Base-by-base conservation (phyloP, 2,113 vertebrate genomes). In the Prinia subflava region DNA sequence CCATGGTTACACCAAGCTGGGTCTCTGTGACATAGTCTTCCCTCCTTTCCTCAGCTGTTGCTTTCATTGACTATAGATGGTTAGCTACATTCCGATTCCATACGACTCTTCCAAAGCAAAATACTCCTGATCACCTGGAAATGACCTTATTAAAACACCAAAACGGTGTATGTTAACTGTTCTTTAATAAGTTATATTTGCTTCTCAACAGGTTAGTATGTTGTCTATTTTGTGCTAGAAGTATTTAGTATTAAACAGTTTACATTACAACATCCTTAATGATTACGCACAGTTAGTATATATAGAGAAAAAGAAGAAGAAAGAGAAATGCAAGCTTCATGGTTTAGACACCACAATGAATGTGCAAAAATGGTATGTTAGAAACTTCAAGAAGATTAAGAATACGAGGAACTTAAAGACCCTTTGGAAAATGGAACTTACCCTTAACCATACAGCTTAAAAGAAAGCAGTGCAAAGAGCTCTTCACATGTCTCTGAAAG, bases 51-150 rank as follows among this genome's bases (percentile, higher is more conserved):
- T 46, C 20, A 50, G 25, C 7, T 50, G 3, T 67, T 75, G 5
- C 12, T 76, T 83, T 25, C 4, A 3, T 22, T 87, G 15, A 47
- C 17, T 78, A 33, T 4, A 6, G 4, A 10, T 20, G 1, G 4
- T 62, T 44, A 9, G 12, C 57, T 44, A 30, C 2, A 23, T 64
- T 92, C 65, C 3, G 0, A 65, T 37, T 79, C 17, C 7, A 10
- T 24, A 37, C 0, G 0, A 6, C 7, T 77, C 50, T 73, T 90
- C 17, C 46, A 55, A 73, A 64, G 28, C 0, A 0, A 63, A 63
- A 41, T 9, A 59, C 64, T 81, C 64, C 39, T 64, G 18, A 53
- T 68, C 19, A 46, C 6, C 22, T 68, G 53, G 31, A 76, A 77
- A 68, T 53, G 5, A 13, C 8, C 13, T 14, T 35, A 62, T 33